phyloP scores from a whole-genome alignment of 2,797 vertebrate genomes.

The Falco berigora region DNA sequence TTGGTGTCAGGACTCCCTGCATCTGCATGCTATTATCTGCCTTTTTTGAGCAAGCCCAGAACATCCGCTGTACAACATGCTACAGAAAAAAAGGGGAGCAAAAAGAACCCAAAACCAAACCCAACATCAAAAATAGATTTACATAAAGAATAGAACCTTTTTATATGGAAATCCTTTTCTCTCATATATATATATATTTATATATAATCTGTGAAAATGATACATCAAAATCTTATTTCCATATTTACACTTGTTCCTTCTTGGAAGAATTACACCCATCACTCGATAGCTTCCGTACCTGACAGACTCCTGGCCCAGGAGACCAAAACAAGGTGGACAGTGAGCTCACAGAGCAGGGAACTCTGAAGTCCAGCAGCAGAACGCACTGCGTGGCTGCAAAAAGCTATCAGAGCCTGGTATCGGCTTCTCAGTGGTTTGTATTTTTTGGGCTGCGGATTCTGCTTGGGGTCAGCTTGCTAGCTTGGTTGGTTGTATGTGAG shows the following conservation, averaged over 20 bases:
- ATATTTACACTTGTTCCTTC: constrained; percentile 70
- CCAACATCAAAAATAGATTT: constrained; percentile 64
- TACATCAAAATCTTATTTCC: constrained; percentile 77
- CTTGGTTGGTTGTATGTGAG: constrained; percentile 71
- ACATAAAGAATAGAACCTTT: constrained; percentile 68
- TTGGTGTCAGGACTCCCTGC: constrained; percentile 69
- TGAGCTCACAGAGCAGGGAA: background rate
- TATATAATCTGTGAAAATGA: constrained; percentile 76
- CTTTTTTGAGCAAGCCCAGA: constrained; percentile 77
- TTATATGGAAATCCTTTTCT: constrained; percentile 66
- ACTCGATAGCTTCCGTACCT: constrained; percentile 46
- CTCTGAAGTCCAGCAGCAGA: background rate
- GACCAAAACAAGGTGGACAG: background rate
- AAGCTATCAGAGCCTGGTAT: background rate
- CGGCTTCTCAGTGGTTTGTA: background rate
- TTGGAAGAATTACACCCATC: constrained; percentile 62
- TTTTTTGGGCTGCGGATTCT: constrained; percentile 49
- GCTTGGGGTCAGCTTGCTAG: constrained; percentile 69
- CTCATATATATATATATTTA: constrained; percentile 38
- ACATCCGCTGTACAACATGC: constrained; percentile 78
- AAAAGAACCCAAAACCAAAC: constrained; percentile 19
- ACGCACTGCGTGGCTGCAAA: background rate
- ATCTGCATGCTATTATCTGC: constrained; percentile 65
- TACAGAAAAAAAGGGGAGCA: constrained; percentile 60
- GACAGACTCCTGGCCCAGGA: constrained; percentile 41